A percentile compares a stretch with the other conserved stretches of the same genome.
Conservation (phyloP, 2,113 vertebrate species). For the Piaya cayana region DNA sequence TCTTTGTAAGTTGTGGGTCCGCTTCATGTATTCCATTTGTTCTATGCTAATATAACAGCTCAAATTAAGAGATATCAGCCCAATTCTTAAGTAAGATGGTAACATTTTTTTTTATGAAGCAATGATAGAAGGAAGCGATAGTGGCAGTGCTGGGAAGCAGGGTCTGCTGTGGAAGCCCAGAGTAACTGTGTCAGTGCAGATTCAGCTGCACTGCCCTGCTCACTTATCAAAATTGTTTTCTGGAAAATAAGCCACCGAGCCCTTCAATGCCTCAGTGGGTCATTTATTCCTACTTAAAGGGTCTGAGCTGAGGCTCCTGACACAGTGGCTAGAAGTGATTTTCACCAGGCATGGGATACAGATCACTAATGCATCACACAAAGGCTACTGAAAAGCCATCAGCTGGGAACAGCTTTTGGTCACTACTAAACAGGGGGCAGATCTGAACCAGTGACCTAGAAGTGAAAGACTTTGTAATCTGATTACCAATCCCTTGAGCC, state of each 20-base stretch:
- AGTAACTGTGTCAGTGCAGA: background rate
- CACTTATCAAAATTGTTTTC: slow-evolving; percentile 12
- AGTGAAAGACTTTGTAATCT: slow-evolving; percentile 78
- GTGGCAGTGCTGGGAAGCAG: background rate
- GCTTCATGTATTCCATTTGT: background rate
- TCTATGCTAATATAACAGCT: background rate
- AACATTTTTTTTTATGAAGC: slow-evolving; percentile 29
- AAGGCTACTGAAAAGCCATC: slow-evolving; percentile 70
- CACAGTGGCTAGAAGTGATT: background rate
- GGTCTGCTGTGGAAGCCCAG: background rate
- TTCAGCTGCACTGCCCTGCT: background rate
- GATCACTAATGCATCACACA: slow-evolving; percentile 54
- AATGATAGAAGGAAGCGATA: background rate
- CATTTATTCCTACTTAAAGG: slow-evolving; percentile 2
- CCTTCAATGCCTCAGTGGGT: background rate
- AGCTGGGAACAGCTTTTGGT: slow-evolving; percentile 70
- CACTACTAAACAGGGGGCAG: slow-evolving; percentile 71
- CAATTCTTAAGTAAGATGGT: slow-evolving; percentile 47
- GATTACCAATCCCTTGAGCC: slow-evolving; percentile 75
- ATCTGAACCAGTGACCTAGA: slow-evolving; percentile 77
- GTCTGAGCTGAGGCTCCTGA: background rate
- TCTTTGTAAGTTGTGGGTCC: too few species aligned
- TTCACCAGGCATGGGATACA: slow-evolving; percentile 44
- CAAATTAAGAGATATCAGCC: slow-evolving; percentile 40
- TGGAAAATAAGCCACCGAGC: slow-evolving; percentile 6